Evolutionary conservation across 1,140 invertebrate genomes (phyloP).

Genomic region (Meloidogyne chitwoodi): DNA sequence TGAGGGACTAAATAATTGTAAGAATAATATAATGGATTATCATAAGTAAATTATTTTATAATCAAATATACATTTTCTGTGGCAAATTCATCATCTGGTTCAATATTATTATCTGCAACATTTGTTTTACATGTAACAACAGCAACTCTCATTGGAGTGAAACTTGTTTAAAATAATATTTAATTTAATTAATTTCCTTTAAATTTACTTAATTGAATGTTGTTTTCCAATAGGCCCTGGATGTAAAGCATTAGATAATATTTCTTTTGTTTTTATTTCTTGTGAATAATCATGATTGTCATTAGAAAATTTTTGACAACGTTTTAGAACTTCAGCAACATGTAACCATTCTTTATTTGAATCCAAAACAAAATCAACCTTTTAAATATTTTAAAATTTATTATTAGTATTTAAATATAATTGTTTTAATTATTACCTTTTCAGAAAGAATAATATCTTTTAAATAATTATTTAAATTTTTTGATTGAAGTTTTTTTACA

Average conservation of each 20-base stretch:
- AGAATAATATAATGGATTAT: too few species aligned
- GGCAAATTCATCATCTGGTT: conserved; percentile 9
- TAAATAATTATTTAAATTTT: conserved; percentile 41
- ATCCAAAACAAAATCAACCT: conserved; percentile 47
- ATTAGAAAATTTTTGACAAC: conserved; percentile 24
- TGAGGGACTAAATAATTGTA: too few species aligned
- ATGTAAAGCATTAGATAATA: conserved; percentile 42
- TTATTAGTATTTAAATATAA: neutral
- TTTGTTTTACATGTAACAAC: conserved; percentile 45
- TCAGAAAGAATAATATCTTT: conserved; percentile 44
- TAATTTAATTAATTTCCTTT: too few species aligned
- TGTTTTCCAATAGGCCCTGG: conserved; percentile 31
- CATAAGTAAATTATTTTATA: too few species aligned
- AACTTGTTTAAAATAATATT: too few species aligned
- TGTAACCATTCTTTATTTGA: conserved; percentile 43
- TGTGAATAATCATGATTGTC: conserved; percentile 3
- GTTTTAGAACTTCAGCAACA: conserved; percentile 38
- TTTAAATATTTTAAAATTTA: neutral
- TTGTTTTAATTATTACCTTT: conserved; percentile 26
- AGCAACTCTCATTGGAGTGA: conserved; percentile 46
- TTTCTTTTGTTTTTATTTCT: conserved; percentile 37
- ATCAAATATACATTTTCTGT: neutral
- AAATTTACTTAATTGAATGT: conserved; percentile 43
- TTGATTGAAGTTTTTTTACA: conserved; percentile 38
- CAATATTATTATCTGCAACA: conserved; percentile 1